Percentiles rank a stretch among this genome's conserved stretches.
Evolutionary conservation across 2,113 vertebrate species (phyloP).

Genomic region (Lophochroa leadbeateri): DNA sequence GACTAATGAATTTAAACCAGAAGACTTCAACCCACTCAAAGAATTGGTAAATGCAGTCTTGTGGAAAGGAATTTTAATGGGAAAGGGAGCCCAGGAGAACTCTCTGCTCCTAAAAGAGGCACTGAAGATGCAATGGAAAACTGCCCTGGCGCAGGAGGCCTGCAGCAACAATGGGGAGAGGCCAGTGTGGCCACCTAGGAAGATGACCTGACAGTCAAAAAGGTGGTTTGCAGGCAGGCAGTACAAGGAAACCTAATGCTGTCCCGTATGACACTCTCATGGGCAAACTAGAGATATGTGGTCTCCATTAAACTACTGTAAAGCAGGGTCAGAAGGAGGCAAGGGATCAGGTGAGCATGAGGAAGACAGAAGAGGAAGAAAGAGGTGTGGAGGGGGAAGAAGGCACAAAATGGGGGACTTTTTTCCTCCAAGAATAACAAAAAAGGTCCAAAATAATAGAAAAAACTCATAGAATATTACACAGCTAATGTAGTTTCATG

Average conservation of each 20-base stretch:
- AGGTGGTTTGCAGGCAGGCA: neutral
- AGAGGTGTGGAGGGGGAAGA: neutral
- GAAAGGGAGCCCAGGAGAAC: slow-evolving; percentile 33
- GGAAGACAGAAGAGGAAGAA: neutral
- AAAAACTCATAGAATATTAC: neutral
- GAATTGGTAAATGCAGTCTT: slow-evolving; percentile 67
- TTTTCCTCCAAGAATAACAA: neutral
- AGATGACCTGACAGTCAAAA: neutral
- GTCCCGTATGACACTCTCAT: neutral
- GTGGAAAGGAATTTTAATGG: slow-evolving; percentile 74
- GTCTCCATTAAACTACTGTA: neutral
- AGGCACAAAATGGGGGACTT: neutral
- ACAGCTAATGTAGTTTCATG: neutral
- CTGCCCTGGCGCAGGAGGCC: rapidly evolving
- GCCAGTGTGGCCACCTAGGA: neutral
- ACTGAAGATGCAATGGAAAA: neutral
- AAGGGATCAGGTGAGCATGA: neutral
- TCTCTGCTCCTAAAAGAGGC: neutral
- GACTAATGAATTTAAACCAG: slow-evolving; percentile 49
- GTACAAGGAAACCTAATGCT: rapidly evolving
- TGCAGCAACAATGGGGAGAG: neutral
- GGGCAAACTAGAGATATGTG: neutral
- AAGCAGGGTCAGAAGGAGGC: neutral
- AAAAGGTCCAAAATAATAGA: neutral
- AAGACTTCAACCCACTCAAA: slow-evolving; percentile 7